Percentiles rank a stretch among this genome's conserved stretches.
Conservation (phyloP, 2,113 vertebrate species). For the Anas platyrhynchos region DNA sequence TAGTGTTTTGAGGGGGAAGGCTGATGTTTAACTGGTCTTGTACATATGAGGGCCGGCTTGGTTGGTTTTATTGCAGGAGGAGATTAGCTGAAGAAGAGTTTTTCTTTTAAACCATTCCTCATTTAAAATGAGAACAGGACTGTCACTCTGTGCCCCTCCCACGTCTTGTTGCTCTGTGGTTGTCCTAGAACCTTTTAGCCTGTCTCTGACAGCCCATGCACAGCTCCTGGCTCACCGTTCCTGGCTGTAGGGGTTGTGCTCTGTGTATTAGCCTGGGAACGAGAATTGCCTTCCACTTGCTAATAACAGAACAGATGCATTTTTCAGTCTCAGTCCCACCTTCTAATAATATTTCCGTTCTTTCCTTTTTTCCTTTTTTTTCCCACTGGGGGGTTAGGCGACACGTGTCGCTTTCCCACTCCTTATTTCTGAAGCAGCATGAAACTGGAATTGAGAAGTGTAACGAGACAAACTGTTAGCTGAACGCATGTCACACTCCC, state of each 20-base stretch:
- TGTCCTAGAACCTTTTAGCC: slow-evolving; percentile 60
- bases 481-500: background rate
- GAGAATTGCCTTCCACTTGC: slow-evolving; percentile 67
- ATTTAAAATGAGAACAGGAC: slow-evolving; percentile 64
- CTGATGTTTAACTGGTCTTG: slow-evolving; percentile 63
- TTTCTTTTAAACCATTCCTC: slow-evolving; percentile 73
- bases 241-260: slow-evolving; percentile 44
- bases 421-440: slow-evolving; percentile 33
- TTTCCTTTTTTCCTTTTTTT: background rate
- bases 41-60: slow-evolving; percentile 42
- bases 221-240: slow-evolving; percentile 24
- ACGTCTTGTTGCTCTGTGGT: slow-evolving; percentile 62
- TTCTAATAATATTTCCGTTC: slow-evolving; percentile 2
- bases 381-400: background rate
- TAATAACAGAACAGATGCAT: slow-evolving; percentile 59
- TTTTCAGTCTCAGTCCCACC: slow-evolving; percentile 9
- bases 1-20: slow-evolving; percentile 81
- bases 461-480: slow-evolving; percentile 12
- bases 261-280: slow-evolving; percentile 27
- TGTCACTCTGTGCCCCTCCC: slow-evolving; percentile 57
- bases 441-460: slow-evolving; percentile 42
- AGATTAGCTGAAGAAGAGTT: slow-evolving; percentile 69
- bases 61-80: slow-evolving; percentile 70
- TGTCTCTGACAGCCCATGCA: background rate
- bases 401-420: slow-evolving; percentile 19